These are phyloP conservation scores for Sorex fumeus DNA, from an alignment of 2,113 vertebrate species.

Conservation along the genomic window DNA sequence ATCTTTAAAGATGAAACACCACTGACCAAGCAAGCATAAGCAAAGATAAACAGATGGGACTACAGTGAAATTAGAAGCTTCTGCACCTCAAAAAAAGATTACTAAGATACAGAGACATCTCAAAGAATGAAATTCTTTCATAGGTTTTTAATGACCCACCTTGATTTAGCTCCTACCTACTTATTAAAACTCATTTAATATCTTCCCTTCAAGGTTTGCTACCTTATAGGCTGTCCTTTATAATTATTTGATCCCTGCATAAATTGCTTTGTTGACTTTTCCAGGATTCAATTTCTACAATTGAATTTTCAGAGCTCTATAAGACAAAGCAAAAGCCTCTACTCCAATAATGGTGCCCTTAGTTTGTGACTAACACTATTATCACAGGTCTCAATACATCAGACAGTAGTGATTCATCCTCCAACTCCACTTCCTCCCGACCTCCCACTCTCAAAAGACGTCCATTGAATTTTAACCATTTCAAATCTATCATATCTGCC, in stretches of 20 bases:
- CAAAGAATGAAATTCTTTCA: not conserved
- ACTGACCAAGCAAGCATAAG: too few species aligned
- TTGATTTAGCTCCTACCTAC: not conserved
- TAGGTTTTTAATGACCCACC: not conserved
- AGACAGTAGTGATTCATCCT: not conserved
- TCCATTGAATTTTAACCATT: not conserved
- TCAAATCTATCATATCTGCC: not conserved
- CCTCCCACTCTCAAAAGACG: not conserved
- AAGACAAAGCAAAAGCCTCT: not conserved
- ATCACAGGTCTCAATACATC: not conserved
- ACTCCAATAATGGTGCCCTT: not conserved
- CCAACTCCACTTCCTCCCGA: not conserved
- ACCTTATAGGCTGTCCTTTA: not conserved
- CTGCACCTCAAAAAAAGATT: too few species aligned
- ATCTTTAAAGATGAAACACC: too few species aligned
- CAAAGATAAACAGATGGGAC: too few species aligned
- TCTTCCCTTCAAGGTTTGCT: not conserved
- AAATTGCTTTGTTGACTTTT: not conserved
- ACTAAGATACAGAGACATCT: not conserved
- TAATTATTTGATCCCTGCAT: not conserved
- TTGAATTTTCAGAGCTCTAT: not conserved
- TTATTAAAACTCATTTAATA: not conserved
- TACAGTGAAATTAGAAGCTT: too few species aligned
- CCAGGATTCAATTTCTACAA: not conserved
- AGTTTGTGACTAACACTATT: conserved; percentile 3